A percentile compares a stretch with the other conserved stretches of the same genome.
phyloP scores from a whole-genome alignment of 2,888 invertebrate species.

The Adelphocoris suturalis region DNA sequence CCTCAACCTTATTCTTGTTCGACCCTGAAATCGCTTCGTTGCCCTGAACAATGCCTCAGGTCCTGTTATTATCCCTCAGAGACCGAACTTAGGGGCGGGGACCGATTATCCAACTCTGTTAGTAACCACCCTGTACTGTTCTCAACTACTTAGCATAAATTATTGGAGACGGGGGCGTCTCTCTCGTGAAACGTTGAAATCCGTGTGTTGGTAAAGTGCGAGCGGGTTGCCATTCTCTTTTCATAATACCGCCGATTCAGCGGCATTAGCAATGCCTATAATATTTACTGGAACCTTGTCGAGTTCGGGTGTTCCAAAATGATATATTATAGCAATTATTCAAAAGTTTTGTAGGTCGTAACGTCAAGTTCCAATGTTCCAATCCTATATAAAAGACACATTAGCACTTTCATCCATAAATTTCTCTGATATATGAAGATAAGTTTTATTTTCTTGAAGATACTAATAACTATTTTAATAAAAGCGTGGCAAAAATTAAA shows the following conservation, averaged over 20 bases:
- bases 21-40: constrained; percentile 12
- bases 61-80: constrained; percentile 16
- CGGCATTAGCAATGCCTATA: too few relatives aligned
- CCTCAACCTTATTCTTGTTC: background rate
- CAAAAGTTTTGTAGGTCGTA: too few relatives aligned
- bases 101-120: constrained; percentile 8
- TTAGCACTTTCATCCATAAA: too few relatives aligned
- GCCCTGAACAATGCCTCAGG: constrained; percentile 14
- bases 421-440: too few relatives aligned
- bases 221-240: background rate
- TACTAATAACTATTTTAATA: too few relatives aligned
- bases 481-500: too few relatives aligned
- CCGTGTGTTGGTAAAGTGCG: background rate
- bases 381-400: too few relatives aligned
- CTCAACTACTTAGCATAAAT: constrained; percentile 34
- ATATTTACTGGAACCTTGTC: too few relatives aligned
- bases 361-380: too few relatives aligned
- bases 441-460: too few relatives aligned
- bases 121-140: constrained; percentile 31
- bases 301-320: too few relatives aligned
- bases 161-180: background rate
- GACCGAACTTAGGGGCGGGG: constrained; percentile 19
- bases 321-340: too few relatives aligned
- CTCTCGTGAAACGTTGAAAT: background rate
- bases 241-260: background rate